Evolutionary conservation across 2,888 invertebrate species (phyloP).

Genomic region (Poecilus cupreus): DNA sequence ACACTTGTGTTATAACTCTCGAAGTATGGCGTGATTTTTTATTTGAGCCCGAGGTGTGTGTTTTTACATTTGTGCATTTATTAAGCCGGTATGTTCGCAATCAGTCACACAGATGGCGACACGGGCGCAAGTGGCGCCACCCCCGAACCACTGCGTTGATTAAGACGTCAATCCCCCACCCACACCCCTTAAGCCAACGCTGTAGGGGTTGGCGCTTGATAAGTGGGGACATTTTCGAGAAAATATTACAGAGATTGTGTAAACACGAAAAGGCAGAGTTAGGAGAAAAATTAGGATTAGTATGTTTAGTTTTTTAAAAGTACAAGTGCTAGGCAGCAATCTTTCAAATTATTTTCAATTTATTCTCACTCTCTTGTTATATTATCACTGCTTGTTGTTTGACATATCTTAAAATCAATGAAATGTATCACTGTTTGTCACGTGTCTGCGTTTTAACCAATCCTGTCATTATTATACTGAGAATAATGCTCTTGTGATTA

Average conservation of each 20-base stretch:
- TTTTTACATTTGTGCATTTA: slow-evolving; percentile 59
- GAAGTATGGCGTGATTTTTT: slow-evolving; percentile 28
- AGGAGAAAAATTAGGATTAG: too few species aligned
- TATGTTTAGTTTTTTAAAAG: too few species aligned
- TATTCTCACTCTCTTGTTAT: too few species aligned
- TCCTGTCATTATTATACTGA: too few species aligned
- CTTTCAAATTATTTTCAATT: too few species aligned
- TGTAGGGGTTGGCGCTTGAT: not conserved
- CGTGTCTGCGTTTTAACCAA: too few species aligned
- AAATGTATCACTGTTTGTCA: too few species aligned
- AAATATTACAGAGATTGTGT: slow-evolving; percentile 37
- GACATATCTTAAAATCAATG: too few species aligned
- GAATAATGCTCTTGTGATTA: too few species aligned
- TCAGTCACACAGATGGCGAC: slow-evolving; percentile 33
- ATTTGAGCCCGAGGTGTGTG: slow-evolving; percentile 34
- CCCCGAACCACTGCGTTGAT: slow-evolving; percentile 22
- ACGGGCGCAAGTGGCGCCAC: not conserved
- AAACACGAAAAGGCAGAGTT: slow-evolving; percentile 30
- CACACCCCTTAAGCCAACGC: not conserved
- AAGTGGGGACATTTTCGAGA: slow-evolving; percentile 12
- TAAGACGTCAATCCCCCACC: slow-evolving; percentile 39
- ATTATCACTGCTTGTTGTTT: too few species aligned
- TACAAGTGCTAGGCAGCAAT: too few species aligned
- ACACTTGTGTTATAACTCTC: not conserved
- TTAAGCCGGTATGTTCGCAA: slow-evolving; percentile 49